Conservation (phyloP, 1,140 invertebrate genomes). For the Aradophagus sp. region DNA sequence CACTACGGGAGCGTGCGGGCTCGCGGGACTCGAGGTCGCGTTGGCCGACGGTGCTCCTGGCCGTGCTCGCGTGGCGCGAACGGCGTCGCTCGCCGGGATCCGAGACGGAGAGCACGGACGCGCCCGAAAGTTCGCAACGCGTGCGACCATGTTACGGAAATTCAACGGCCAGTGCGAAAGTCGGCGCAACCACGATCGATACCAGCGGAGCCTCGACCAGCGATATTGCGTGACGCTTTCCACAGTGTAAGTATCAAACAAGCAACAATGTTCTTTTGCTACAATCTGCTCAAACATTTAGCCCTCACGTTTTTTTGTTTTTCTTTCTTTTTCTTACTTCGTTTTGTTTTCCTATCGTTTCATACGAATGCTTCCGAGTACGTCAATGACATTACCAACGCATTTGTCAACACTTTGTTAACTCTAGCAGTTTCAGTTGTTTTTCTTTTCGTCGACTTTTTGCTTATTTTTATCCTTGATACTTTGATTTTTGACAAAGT, state of each 20-base stretch:
- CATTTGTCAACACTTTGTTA: too few relatives aligned
- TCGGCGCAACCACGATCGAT: constrained; percentile 40
- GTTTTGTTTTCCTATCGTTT: too few relatives aligned
- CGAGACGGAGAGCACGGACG: constrained; percentile 3
- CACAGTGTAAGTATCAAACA: constrained; percentile 32
- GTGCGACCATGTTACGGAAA: constrained; percentile 26
- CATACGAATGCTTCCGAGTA: too few relatives aligned
- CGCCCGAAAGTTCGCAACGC: constrained; percentile 1
- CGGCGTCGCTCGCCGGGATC: constrained; percentile 17
- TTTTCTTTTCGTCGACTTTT: too few relatives aligned
- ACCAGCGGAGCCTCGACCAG: constrained; percentile 23
- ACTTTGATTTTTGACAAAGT: too few relatives aligned
- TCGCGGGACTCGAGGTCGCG: constrained; percentile 12
- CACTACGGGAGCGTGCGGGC: constrained; percentile 19
- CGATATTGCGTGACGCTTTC: constrained; percentile 33
- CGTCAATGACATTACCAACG: too few relatives aligned
- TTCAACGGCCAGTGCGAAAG: constrained; percentile 31
- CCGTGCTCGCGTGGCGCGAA: constrained; percentile 24
- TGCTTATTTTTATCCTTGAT: too few relatives aligned
- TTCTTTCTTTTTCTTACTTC: too few relatives aligned
- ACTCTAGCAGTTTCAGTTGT: too few relatives aligned
- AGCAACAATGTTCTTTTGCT: too few relatives aligned
- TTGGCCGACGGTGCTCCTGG: constrained; percentile 17
- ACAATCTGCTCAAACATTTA: too few relatives aligned
- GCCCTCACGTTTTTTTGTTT: too few relatives aligned